Conservation (phyloP, 2,797 vertebrate species). For the Kryptopterus vitreolus region DNA sequence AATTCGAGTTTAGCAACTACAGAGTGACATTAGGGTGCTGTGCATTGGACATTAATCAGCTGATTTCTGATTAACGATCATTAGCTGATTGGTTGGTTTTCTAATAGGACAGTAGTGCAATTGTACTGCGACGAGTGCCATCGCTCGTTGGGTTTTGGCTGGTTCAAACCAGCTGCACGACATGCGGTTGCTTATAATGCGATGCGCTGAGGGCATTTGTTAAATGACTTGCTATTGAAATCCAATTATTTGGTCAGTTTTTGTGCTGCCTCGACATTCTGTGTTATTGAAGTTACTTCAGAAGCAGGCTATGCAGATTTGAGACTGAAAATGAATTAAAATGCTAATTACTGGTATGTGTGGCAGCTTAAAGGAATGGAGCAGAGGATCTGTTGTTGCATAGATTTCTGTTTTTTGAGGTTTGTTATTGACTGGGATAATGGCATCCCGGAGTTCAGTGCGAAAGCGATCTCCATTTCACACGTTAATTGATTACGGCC, state of each 20-base stretch:
- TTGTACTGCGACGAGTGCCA: not conserved
- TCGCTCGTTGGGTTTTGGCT: not conserved
- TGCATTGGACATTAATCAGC: not conserved
- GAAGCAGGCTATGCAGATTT: constrained; percentile 23
- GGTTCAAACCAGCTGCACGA: not conserved
- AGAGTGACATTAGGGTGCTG: not conserved
- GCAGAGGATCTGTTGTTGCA: constrained; percentile 68
- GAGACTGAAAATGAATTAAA: constrained; percentile 48
- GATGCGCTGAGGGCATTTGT: constrained; percentile 5
- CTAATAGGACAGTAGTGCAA: not conserved
- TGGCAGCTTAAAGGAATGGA: constrained; percentile 37
- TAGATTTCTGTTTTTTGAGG: constrained; percentile 69
- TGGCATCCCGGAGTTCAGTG: constrained; percentile 67
- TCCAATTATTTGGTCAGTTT: constrained; percentile 39
- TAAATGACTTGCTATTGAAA: constrained; percentile 22
- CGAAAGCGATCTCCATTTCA: constrained; percentile 72
- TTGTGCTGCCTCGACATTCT: constrained; percentile 42
- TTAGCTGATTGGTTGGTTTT: too few relatives aligned
- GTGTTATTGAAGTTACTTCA: constrained; percentile 38
- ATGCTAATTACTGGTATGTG: constrained; percentile 48
- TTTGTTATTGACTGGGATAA: constrained; percentile 76
- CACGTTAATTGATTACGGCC: constrained; percentile 76
- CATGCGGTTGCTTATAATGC: constrained; percentile 23
- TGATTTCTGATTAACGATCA: not conserved
- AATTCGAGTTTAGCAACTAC: not conserved